Conservation (phyloP, 2,113 vertebrate genomes). For the Dasypus novemcinctus region DNA sequence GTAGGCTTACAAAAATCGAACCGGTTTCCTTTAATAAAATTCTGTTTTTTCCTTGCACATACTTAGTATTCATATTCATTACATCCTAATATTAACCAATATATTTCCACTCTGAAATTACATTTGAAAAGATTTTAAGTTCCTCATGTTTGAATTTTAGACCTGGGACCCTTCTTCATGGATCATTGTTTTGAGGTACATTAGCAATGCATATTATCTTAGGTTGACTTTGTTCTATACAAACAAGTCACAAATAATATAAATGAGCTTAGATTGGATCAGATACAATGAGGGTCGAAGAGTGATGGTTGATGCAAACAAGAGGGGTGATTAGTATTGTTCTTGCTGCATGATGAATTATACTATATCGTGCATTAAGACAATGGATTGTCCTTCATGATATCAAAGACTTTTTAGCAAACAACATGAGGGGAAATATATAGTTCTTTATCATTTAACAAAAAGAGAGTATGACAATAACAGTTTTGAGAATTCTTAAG, state of each 20-base stretch:
- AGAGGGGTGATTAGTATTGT: slow-evolving; percentile 88
- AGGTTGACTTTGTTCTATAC: slow-evolving; percentile 67
- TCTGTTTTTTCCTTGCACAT: slow-evolving; percentile 13
- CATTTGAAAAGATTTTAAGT: background rate
- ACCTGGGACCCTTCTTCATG: background rate
- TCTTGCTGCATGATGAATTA: slow-evolving; percentile 89
- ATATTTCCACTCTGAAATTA: background rate
- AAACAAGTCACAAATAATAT: slow-evolving; percentile 89
- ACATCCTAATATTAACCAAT: background rate
- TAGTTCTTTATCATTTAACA: slow-evolving; percentile 72
- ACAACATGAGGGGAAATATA: slow-evolving; percentile 77
- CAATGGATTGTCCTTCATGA: slow-evolving; percentile 85
- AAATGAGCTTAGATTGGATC: slow-evolving; percentile 89
- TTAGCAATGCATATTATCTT: slow-evolving; percentile 50
- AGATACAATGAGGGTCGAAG: slow-evolving; percentile 85
- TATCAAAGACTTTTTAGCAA: slow-evolving; percentile 82
- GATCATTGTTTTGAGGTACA: slow-evolving; percentile 40
- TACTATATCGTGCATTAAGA: slow-evolving; percentile 80
- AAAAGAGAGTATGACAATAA: slow-evolving; percentile 58
- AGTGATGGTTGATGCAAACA: slow-evolving; percentile 85
- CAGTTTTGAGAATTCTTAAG: slow-evolving; percentile 51
- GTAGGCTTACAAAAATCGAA: slow-evolving; percentile 24
- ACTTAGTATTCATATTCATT: background rate
- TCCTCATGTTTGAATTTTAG: slow-evolving; percentile 31
- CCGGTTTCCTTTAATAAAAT: slow-evolving; percentile 22